Base-by-base conservation (phyloP, 1,140 invertebrate species). In the Drosophila baimaii region DNA sequence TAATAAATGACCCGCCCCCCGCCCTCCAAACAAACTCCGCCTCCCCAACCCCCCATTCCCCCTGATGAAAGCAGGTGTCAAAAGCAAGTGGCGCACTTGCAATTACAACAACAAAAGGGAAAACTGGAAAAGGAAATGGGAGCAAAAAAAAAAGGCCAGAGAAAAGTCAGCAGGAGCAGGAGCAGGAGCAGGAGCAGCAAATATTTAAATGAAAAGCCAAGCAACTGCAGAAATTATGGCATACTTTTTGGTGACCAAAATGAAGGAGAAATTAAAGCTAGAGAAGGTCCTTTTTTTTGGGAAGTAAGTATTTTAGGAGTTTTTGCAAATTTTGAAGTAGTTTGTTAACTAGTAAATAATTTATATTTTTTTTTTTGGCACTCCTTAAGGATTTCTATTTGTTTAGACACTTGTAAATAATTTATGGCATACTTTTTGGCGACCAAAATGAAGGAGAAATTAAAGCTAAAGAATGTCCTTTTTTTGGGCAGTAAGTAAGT, bases 21-120 rank as follows among this genome's bases (percentile, higher is more conserved):
- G 0, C 52, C 29, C 15, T 3, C 2, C 6, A 19, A 19, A 23
- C n/a, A n/a, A n/a, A n/a, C n/a, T n/a, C n/a, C n/a, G n/a, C 17
- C 29, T 21, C 47, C 27, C 35, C 46, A 19, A 17, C 25, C 9
- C n/a, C 62, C 29, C 37, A 21, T 5, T 0, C 27, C 31, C 7
- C 21, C 27, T 10, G 47, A 37, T 70, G 56, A 44, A 72, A 73
- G 70, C 70, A 73, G 70, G 70, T 73, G 70, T 73, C 70, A 73
- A 73, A 73, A 73, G 70, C 70, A 73, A 73, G 70, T 73, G 69
- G 70, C 70, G 69, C 69, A 54, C 56, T 73, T 73, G 70, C 70
- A 73, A 73, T 73, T 73, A 73, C 70, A 73, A 72, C 44, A 72
- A 72, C 31, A 54, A 35, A 35, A 6, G 9, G 8, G 25, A 35